Percentiles rank a stretch among this genome's conserved stretches.
Evolutionary conservation across 2,888 invertebrate genomes (phyloP).

Genomic region (Glyphotaelius pellucidus): DNA sequence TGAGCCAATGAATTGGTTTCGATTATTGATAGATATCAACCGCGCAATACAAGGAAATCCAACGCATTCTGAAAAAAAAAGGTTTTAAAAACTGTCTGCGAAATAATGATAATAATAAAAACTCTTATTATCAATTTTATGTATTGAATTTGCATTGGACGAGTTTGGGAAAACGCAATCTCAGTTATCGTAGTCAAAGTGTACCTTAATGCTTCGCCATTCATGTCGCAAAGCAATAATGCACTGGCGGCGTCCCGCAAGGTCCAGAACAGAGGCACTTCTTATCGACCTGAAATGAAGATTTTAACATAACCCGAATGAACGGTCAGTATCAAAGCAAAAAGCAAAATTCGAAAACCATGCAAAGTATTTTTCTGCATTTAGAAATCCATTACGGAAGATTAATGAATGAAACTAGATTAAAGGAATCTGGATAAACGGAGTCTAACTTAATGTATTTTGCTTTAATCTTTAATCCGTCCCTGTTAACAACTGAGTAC

Average conservation of each 20-base stretch:
- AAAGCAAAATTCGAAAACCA: neutral
- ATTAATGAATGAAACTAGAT: neutral
- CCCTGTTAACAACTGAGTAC: neutral
- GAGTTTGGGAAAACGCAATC: too few species aligned
- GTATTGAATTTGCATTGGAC: too few species aligned
- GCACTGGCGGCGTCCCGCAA: neutral
- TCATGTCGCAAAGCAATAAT: neutral
- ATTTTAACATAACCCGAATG: neutral
- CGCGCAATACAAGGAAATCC: too few species aligned
- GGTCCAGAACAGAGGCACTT: neutral
- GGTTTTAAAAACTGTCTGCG: too few species aligned
- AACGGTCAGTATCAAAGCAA: neutral
- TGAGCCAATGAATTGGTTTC: too few species aligned
- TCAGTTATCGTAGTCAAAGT: too few species aligned
- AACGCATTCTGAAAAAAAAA: too few species aligned
- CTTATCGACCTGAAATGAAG: neutral
- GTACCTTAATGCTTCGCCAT: neutral
- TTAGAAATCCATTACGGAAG: neutral
- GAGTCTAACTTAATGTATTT: too few species aligned
- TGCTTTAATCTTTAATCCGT: neutral
- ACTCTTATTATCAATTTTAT: too few species aligned
- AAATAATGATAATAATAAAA: too few species aligned
- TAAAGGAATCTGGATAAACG: neutral
- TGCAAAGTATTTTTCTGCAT: neutral
- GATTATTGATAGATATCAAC: too few species aligned